Evolutionary conservation across 2,888 invertebrate species (phyloP).

Genomic region (Parthenolecanium corni): DNA sequence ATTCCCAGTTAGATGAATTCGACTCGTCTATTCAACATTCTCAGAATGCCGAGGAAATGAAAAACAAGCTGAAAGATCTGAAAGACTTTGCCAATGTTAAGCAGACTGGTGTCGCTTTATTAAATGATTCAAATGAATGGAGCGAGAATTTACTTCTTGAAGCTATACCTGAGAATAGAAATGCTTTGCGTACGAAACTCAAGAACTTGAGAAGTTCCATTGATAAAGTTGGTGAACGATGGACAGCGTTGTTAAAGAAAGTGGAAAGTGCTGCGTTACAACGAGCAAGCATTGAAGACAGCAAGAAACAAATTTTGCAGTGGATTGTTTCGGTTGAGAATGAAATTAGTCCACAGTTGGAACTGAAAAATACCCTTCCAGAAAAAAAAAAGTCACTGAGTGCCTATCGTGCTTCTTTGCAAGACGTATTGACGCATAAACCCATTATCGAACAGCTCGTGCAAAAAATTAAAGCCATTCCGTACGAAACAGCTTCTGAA

Average conservation of each 20-base stretch:
- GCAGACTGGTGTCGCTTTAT: slow-evolving; percentile 62
- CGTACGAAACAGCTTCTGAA: slow-evolving; percentile 61
- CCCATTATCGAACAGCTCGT: slow-evolving; percentile 71
- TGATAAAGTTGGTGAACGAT: slow-evolving; percentile 71
- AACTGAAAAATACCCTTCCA: slow-evolving; percentile 61
- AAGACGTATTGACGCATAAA: slow-evolving; percentile 77
- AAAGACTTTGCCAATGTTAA: slow-evolving; percentile 61
- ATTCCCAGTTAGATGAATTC: slow-evolving; percentile 59
- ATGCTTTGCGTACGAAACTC: slow-evolving; percentile 68
- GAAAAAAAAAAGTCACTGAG: slow-evolving; percentile 83
- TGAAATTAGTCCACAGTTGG: slow-evolving; percentile 46
- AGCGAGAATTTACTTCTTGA: slow-evolving; percentile 81
- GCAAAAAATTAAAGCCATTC: slow-evolving; percentile 58
- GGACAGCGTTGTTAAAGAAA: slow-evolving; percentile 72
- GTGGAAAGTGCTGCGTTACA: slow-evolving; percentile 81
- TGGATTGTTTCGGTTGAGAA: slow-evolving; percentile 73
- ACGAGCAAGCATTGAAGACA: slow-evolving; percentile 85
- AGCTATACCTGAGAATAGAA: slow-evolving; percentile 76
- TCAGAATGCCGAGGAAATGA: slow-evolving; percentile 53
- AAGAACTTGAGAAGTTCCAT: slow-evolving; percentile 67
- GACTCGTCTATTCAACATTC: slow-evolving; percentile 60
- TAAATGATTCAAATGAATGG: slow-evolving; percentile 69
- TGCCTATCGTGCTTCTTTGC: slow-evolving; percentile 62
- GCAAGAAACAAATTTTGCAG: slow-evolving; percentile 70
- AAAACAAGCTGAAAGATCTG: slow-evolving; percentile 62